phyloP scores from a whole-genome alignment of 2,113 vertebrate genomes.

The Sula dactylatra region DNA sequence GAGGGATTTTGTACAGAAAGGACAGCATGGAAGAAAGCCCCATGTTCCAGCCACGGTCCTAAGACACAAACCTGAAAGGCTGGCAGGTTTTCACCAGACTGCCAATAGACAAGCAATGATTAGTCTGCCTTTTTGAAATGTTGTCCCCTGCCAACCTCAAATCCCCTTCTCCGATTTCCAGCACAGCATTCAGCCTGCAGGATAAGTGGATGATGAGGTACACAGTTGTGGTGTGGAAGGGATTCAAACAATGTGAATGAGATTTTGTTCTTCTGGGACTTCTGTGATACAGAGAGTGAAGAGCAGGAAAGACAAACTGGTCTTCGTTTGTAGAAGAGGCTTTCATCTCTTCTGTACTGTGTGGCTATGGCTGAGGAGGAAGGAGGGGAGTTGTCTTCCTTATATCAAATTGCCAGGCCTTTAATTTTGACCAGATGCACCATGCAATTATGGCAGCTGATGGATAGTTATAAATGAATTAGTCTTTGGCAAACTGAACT shows the following conservation, averaged over 20 bases:
- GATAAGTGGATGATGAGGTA: conserved; percentile 1
- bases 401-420: not conserved
- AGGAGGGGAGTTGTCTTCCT: conserved; percentile 2
- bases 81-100: not conserved
- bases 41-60: not conserved
- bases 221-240: conserved; percentile 26
- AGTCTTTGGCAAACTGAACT: conserved; percentile 7
- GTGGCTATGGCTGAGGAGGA: not conserved
- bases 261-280: conserved; percentile 38
- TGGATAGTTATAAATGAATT: conserved; percentile 34
- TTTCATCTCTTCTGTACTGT: conserved; percentile 25
- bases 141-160: not conserved
- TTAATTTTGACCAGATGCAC: conserved; percentile 55
- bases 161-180: not conserved
- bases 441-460: not conserved
- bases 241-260: conserved; percentile 5
- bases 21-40: not conserved
- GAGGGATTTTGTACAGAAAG: not conserved
- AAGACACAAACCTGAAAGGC: not conserved
- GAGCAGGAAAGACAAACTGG: conserved; percentile 9
- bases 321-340: conserved; percentile 11
- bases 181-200: not conserved
- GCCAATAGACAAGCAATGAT: not conserved
- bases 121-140: not conserved
- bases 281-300: not conserved